Percentiles rank a stretch among this genome's conserved stretches.
phyloP scores from a whole-genome alignment of 2,797 vertebrate genomes.

The Coregonus sp. region DNA sequence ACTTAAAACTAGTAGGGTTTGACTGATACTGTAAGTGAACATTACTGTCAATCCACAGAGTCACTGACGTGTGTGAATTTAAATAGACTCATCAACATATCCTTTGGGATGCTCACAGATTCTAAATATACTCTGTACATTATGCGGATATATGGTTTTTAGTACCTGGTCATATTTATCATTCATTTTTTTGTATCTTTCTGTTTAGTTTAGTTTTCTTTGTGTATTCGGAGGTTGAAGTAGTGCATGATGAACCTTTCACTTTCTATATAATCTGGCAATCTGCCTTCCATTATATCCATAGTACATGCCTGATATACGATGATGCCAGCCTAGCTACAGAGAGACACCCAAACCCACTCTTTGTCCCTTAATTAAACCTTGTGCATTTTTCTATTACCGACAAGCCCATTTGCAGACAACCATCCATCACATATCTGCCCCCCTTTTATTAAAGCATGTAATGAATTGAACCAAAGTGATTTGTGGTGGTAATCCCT shows the following conservation, averaged over 20 bases:
- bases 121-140: background rate
- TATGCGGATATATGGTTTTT: background rate
- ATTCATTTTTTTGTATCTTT: background rate
- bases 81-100: slow-evolving; percentile 19
- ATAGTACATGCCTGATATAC: slow-evolving; percentile 39
- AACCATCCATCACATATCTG: slow-evolving; percentile 75
- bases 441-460: slow-evolving; percentile 65
- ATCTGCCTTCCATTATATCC: slow-evolving; percentile 14
- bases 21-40: slow-evolving; percentile 20
- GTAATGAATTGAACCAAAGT: slow-evolving; percentile 75
- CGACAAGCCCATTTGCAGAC: slow-evolving; percentile 75
- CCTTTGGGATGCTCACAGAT: background rate
- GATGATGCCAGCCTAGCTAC: slow-evolving; percentile 39
- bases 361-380: slow-evolving; percentile 77
- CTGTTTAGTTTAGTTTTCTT: slow-evolving; percentile 12
- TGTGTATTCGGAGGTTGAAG: slow-evolving; percentile 13
- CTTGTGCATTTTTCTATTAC: slow-evolving; percentile 73
- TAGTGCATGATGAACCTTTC: background rate
- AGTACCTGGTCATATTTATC: background rate
- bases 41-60: slow-evolving; percentile 10
- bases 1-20: background rate
- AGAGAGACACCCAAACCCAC: slow-evolving; percentile 58
- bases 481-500: slow-evolving; percentile 75
- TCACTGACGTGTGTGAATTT: slow-evolving; percentile 17
- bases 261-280: slow-evolving; percentile 4